Evolutionary conservation across 2,113 vertebrate genomes (phyloP).

Genomic region (Urocitellus parryii): DNA sequence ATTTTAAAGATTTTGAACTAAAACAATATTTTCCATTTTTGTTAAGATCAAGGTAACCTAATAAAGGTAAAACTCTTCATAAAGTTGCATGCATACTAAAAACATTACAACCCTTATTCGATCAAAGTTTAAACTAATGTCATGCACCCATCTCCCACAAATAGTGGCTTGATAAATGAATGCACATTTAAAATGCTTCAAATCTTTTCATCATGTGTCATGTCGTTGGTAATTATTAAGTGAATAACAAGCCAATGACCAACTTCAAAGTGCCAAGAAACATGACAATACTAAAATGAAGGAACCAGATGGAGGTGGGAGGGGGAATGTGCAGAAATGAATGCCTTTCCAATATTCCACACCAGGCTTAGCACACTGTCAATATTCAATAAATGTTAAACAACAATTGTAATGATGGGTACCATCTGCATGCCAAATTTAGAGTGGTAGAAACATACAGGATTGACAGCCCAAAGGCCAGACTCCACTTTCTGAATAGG

Average conservation of each 20-base stretch:
- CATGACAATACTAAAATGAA: conserved; percentile 50
- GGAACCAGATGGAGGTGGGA: conserved; percentile 71
- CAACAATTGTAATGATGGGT: conserved; percentile 64
- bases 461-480: conserved; percentile 48
- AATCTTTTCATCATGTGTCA: background rate
- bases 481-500: background rate
- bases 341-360: conserved; percentile 20
- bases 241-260: conserved; percentile 39
- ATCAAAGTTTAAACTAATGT: background rate
- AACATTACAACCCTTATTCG: background rate
- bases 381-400: conserved; percentile 65
- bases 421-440: conserved; percentile 71
- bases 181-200: background rate
- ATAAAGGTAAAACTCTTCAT: background rate
- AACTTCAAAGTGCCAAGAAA: conserved; percentile 45
- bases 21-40: background rate
- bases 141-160: background rate
- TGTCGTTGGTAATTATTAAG: conserved; percentile 47
- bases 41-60: background rate
- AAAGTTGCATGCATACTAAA: background rate
- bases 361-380: conserved; percentile 29
- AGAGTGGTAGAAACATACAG: conserved; percentile 54
- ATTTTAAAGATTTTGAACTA: conserved; percentile 32
- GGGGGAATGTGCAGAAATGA: conserved; percentile 3
- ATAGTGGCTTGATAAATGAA: background rate